These are phyloP conservation scores for Dasysyrphus albostriatus DNA, from an alignment of 2,888 invertebrate species.

Conservation along the genomic window DNA sequence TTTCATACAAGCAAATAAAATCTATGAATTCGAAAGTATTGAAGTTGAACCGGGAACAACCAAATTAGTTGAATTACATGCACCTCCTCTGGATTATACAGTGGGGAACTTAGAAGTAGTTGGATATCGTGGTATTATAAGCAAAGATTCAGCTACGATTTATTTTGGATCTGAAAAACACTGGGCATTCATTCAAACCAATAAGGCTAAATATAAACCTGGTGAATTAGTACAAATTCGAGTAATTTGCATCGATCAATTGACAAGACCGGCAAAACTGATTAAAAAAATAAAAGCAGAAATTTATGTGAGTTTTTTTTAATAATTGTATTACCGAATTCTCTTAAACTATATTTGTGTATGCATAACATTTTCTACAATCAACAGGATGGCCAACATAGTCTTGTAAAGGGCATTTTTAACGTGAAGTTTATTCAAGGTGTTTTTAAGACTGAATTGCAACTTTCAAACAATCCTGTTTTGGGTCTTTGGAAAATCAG, in stretches of 20 bases:
- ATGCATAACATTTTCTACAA: not conserved
- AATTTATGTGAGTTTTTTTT: slow-evolving; percentile 87
- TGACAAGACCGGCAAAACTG: slow-evolving; percentile 88
- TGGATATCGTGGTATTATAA: slow-evolving; percentile 38
- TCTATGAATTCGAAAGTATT: slow-evolving; percentile 5
- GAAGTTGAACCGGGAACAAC: slow-evolving; percentile 41
- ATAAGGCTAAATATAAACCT: slow-evolving; percentile 95
- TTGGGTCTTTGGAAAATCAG: slow-evolving; percentile 92
- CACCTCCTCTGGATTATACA: not conserved
- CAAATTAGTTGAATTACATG: slow-evolving; percentile 11
- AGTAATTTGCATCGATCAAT: slow-evolving; percentile 86
- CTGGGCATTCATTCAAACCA: slow-evolving; percentile 95
- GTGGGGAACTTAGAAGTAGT: not conserved
- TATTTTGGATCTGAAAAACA: slow-evolving; percentile 82
- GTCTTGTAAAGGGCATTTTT: slow-evolving; percentile 93
- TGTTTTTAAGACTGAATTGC: slow-evolving; percentile 90
- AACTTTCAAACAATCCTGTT: slow-evolving; percentile 90
- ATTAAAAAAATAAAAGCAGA: slow-evolving; percentile 83
- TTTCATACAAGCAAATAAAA: not conserved
- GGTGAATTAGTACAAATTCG: slow-evolving; percentile 91
- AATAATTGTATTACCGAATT: too few relatives aligned
- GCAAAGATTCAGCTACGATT: not conserved
- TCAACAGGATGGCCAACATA: slow-evolving; percentile 89
- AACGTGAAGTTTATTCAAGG: slow-evolving; percentile 83
- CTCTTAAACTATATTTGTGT: not conserved